A percentile compares a stretch with the other conserved stretches of the same genome.
phyloP scores from a whole-genome alignment of 2,113 vertebrate genomes.

The Egretta garzetta region DNA sequence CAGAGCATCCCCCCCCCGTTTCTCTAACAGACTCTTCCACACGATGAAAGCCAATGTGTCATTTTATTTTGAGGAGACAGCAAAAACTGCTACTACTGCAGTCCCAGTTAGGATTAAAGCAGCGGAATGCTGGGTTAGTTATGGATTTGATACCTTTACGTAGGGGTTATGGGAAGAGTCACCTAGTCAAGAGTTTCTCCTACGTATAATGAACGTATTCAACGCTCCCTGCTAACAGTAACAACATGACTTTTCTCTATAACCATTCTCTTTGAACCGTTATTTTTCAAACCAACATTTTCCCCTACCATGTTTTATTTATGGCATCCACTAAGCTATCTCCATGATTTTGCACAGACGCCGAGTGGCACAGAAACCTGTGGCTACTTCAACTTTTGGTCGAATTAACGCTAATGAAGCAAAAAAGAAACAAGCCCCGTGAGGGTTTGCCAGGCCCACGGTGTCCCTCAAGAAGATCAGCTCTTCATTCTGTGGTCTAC shows the following conservation, averaged over 20 bases:
- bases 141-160: not conserved
- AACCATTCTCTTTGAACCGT: fast-evolving
- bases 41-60: fast-evolving
- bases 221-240: not conserved
- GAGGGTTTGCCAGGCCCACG: fast-evolving
- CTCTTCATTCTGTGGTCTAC: not conserved
- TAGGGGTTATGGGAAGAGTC: fast-evolving
- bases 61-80: not conserved
- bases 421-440: not conserved
- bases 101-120: not conserved
- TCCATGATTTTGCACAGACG: not conserved
- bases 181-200: not conserved
- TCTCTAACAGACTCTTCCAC: not conserved
- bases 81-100: not conserved
- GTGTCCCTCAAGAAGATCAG: too few relatives aligned
- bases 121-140: not conserved
- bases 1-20: fast-evolving
- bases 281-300: not conserved
- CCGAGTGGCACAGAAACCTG: fast-evolving
- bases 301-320: not conserved
- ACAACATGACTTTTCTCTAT: not conserved
- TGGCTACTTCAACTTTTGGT: fast-evolving
- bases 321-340: not conserved
- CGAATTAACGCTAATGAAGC: not conserved
- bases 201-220: fast-evolving